Evolutionary conservation across 2,888 invertebrate genomes (phyloP).

Genomic region (Polylopha cassiicola): DNA sequence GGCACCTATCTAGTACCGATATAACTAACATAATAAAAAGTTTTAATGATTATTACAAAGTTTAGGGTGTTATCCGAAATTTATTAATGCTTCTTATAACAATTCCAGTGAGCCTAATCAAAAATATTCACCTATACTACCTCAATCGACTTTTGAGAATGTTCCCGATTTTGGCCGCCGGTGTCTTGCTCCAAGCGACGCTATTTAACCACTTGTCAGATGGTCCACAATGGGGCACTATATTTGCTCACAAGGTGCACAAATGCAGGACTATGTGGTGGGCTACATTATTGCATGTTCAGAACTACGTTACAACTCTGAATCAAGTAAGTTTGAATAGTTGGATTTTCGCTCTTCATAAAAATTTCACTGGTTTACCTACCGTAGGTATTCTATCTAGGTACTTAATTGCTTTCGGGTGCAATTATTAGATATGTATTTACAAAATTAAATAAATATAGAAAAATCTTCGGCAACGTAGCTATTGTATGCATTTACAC

Average conservation of each 20-base stretch:
- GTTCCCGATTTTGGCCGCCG: slow-evolving; percentile 49
- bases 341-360: no score
- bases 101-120: slow-evolving; percentile 46
- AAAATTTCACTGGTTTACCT: no score
- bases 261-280: slow-evolving; percentile 38
- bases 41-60: no score
- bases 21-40: no score
- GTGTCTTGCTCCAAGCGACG: slow-evolving; percentile 47
- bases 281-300: slow-evolving; percentile 36
- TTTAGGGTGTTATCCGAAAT: background rate
- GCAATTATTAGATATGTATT: no score
- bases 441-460: no score
- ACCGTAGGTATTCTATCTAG: no score
- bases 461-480: no score
- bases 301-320: slow-evolving; percentile 31
- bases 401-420: no score
- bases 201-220: slow-evolving; percentile 45
- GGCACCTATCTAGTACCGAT: no score
- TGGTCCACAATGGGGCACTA: slow-evolving; percentile 44
- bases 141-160: slow-evolving; percentile 53
- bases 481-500: no score
- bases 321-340: slow-evolving; percentile 20
- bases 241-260: slow-evolving; percentile 29
- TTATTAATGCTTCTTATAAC: background rate
- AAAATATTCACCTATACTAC: slow-evolving; percentile 53